Conservation (phyloP, 2,888 invertebrate genomes). For the Eurytoma adleriae region DNA sequence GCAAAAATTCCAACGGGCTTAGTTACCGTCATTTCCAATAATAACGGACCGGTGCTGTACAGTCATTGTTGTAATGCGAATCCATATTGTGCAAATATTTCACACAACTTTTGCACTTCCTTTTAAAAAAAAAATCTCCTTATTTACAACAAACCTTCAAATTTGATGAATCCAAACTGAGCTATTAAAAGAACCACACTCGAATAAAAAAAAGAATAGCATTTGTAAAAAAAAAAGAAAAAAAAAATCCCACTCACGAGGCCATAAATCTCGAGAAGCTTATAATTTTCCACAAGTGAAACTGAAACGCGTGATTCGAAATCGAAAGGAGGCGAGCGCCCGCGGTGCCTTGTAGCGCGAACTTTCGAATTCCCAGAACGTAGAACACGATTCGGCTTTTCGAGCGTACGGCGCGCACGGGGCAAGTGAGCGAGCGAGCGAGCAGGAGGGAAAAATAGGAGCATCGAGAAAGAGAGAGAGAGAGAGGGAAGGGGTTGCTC, state of each 20-base stretch:
- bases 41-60: conserved; percentile 10
- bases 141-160: too few species aligned
- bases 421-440: background rate
- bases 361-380: conserved; percentile 54
- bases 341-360: conserved; percentile 51
- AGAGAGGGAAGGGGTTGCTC: conserved; percentile 53
- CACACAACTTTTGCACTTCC: background rate
- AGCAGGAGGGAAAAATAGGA: background rate
- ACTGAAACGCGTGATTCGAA: conserved; percentile 51
- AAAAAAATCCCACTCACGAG: conserved; percentile 12
- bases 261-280: conserved; percentile 48
- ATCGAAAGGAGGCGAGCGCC: conserved; percentile 49
- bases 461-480: background rate
- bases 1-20: conserved; percentile 19
- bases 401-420: conserved; percentile 13
- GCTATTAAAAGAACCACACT: too few species aligned
- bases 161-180: too few species aligned
- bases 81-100: too few species aligned
- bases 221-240: conserved; percentile 4
- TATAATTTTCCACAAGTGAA: conserved; percentile 55
- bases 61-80: too few species aligned
- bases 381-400: conserved; percentile 55
- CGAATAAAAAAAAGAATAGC: background rate
- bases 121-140: background rate
- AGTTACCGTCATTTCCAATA: conserved; percentile 6